Conservation (phyloP, 2,888 invertebrate species). For the Macaria notata region DNA sequence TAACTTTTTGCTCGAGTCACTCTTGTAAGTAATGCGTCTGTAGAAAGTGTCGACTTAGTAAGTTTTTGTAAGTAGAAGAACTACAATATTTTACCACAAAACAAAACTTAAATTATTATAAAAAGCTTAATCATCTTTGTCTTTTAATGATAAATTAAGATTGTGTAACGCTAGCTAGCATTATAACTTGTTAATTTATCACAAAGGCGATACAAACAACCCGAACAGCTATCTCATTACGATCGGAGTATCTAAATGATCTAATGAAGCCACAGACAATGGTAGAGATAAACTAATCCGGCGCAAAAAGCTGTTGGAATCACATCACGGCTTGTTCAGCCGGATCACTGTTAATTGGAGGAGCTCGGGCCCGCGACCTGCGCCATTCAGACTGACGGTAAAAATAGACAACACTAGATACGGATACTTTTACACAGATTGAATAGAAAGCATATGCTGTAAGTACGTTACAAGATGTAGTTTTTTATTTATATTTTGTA, state of each 20-base stretch:
- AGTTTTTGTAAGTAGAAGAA: no score
- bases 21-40: background rate
- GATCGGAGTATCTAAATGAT: conserved; percentile 14
- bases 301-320: conserved; percentile 37
- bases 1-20: background rate
- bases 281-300: conserved; percentile 25
- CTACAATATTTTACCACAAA: no score
- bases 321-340: conserved; percentile 18
- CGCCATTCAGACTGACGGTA: conserved; percentile 64
- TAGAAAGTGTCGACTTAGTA: no score
- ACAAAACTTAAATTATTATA: no score
- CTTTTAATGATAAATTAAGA: no score
- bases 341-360: conserved; percentile 60
- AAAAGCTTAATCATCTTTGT: no score
- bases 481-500: no score
- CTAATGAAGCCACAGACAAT: conserved; percentile 27
- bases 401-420: conserved; percentile 58
- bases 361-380: conserved; percentile 51
- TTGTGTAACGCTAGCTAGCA: no score
- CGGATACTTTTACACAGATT: conserved; percentile 48
- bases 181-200: no score
- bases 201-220: conserved; percentile 1
- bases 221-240: conserved; percentile 7
- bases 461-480: no score
- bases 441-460: background rate